Base-by-base conservation (phyloP, 2,797 vertebrate genomes). In the Pitangus sulphuratus region DNA sequence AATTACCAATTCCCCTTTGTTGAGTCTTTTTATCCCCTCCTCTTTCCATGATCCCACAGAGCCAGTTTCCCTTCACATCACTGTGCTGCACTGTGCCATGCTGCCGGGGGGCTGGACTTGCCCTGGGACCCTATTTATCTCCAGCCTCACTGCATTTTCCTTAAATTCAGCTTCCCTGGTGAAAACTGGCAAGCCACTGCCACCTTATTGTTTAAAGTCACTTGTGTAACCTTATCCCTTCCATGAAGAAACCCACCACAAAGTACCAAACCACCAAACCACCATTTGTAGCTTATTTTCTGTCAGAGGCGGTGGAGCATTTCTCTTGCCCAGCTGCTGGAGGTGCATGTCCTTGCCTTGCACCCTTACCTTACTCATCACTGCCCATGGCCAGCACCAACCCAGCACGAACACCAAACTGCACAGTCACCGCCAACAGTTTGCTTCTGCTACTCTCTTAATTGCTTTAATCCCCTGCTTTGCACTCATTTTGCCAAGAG, bases 401-500 rank as follows among this genome's bases (percentile, higher is more conserved):
- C 60, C 65, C 40, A 26, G n/a, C 42, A 58, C 25, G 33, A 79
- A 47, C 44, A 77, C 37, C 66, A 72, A 84, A 51, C 31, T 6
- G 35, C 53, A 39, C 8, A 15, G 0, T 66, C 48, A 50, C n/a
- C 5, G 2, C 22, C 44, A 70, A 21, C 61, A n/a, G n/a, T 56
- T 66, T 79, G 50, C 62, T 78, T 64, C 84, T 6, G 5, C 18
- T 30, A 31, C 30, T 74, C 51, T 65, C 84, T 66, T 56, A 83
- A 61, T 85, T 83, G 85, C 42, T 76, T 89, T 91, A 69, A 87
- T 95, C 76, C 79, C 74, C 82, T 42, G 68, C 71, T 85, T 76
- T 80, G 54, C 68, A 47, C 48, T 78, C 51, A 28, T 90, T 95
- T 86, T 84, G 80, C 76, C 80, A 77, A 33, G 60, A 90, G 69